Conservation (phyloP, 2,888 invertebrate genomes). For the Auanema sp. region DNA sequence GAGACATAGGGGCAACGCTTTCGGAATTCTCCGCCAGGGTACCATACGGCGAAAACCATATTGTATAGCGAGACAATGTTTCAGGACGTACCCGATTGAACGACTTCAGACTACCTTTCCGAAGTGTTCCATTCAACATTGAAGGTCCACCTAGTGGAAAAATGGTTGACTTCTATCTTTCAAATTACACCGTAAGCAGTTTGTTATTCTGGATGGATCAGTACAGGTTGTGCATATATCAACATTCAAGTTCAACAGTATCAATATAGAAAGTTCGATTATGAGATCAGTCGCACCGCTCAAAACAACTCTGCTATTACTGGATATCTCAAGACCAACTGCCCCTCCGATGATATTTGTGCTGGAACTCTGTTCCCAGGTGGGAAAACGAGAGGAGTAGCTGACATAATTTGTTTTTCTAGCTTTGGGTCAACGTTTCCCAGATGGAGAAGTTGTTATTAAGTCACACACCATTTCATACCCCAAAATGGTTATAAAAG, state of each 20-base stretch:
- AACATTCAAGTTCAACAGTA: neutral
- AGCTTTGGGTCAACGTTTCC: conserved; percentile 54
- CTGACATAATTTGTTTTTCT: conserved; percentile 10
- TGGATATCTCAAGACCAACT: conserved; percentile 61
- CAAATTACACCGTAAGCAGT: conserved; percentile 59
- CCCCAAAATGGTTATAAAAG: conserved; percentile 52
- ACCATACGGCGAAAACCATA: neutral
- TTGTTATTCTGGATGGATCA: conserved; percentile 64
- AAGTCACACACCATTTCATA: conserved; percentile 59
- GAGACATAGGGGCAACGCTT: conserved; percentile 60
- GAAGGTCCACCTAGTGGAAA: conserved; percentile 39
- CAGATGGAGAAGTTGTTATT: conserved; percentile 60
- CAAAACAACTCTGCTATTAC: conserved; percentile 58
- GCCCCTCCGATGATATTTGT: conserved; percentile 58
- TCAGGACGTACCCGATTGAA: conserved; percentile 55
- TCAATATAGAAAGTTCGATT: conserved; percentile 57
- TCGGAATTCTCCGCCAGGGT: conserved; percentile 62
- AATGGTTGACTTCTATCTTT: conserved; percentile 61
- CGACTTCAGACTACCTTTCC: conserved; percentile 62
- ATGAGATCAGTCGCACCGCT: conserved; percentile 57
- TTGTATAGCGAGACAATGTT: conserved; percentile 7
- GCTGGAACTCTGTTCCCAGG: conserved; percentile 62
- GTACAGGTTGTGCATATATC: conserved; percentile 36
- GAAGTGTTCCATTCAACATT: conserved; percentile 41
- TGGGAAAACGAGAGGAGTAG: neutral